Base-by-base conservation (phyloP, 2,113 vertebrate species). In the Enhydra lutris region DNA sequence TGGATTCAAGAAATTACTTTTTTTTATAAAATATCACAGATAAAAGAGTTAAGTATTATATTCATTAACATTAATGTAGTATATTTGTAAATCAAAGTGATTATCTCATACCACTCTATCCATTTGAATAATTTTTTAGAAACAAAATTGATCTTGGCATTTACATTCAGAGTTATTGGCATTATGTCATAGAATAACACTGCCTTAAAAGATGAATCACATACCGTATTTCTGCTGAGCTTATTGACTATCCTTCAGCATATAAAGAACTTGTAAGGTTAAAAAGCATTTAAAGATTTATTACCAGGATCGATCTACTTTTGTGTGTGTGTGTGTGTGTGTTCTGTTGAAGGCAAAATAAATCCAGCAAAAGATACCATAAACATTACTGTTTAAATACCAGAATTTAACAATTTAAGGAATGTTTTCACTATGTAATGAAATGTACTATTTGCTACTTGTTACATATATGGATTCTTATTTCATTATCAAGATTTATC, bases 241-340 rank as follows among this genome's bases (percentile, higher is more conserved):
- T 96, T 98, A 99, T 99, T 98, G 98, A 99, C 99, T 98, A 98
- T 94, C 97, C 94, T 98, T 99, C 98, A 98, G 97, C 92, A 74
- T 97, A 97, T 97, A 98, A 99, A 98, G 97, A 98, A 93, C 96
- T 47, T 59, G 36, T 98, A 98, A 98, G 97, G 98, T 98, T 98
- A 98, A 98, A 97, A 98, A 98, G 90, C 93, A 12, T 84, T 98
- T 98, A 98, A 98, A 98, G 98, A 99, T 99, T 98, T 98, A 98
- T 99, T 98, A 97, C 87, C 12, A 96, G 84, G 97, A 99, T 98
- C 97, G 98, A 99, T 98, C 96, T 95, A 47, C 45, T 50, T 50
- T 50, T 50, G 3, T 50, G 13, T 50, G 47, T 98, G 97, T 84
- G 97, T 84, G 94, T 89, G 69, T 63, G 26, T 63, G 10, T 84